Percentiles rank a stretch among this genome's conserved stretches.
These are phyloP conservation scores for Manduca sexta DNA, from an alignment of 1,140 invertebrate genomes.

Conservation along the genomic window DNA sequence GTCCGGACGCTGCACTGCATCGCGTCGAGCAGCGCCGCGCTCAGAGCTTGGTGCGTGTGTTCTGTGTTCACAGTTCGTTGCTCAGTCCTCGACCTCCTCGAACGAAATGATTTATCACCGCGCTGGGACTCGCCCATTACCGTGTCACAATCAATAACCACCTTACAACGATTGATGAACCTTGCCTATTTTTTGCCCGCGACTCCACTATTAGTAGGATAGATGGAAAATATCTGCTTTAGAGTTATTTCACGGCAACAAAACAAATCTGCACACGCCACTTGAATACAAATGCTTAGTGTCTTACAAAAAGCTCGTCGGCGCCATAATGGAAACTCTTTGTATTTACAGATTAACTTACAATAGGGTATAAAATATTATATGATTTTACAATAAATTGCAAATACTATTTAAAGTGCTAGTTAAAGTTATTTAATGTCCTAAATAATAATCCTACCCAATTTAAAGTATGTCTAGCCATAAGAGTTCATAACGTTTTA, in stretches of 20 bases:
- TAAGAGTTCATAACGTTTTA: no score
- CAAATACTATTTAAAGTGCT: no score
- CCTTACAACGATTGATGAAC: conserved; percentile 35
- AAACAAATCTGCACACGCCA: conserved; percentile 11
- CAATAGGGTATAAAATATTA: no score
- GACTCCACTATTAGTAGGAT: conserved; percentile 3
- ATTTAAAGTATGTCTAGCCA: no score
- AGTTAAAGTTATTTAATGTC: no score
- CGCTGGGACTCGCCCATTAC: conserved; percentile 41
- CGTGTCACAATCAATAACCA: conserved; percentile 55
- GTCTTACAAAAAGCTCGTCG: no score
- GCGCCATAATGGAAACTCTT: no score
- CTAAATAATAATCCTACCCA: no score
- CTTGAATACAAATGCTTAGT: conserved; percentile 15
- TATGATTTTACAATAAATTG: no score
- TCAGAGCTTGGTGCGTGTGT: background rate
- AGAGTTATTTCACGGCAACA: background rate
- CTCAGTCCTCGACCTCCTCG: conserved; percentile 4
- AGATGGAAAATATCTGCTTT: conserved; percentile 3
- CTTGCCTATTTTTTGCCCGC: conserved; percentile 26
- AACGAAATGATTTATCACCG: conserved; percentile 45
- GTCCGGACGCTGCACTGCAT: background rate
- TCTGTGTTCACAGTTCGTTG: conserved; percentile 14
- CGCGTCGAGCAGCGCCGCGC: background rate
- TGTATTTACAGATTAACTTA: no score